phyloP scores from a whole-genome alignment of 2,797 vertebrate species.

The Hylomyscus alleni region DNA sequence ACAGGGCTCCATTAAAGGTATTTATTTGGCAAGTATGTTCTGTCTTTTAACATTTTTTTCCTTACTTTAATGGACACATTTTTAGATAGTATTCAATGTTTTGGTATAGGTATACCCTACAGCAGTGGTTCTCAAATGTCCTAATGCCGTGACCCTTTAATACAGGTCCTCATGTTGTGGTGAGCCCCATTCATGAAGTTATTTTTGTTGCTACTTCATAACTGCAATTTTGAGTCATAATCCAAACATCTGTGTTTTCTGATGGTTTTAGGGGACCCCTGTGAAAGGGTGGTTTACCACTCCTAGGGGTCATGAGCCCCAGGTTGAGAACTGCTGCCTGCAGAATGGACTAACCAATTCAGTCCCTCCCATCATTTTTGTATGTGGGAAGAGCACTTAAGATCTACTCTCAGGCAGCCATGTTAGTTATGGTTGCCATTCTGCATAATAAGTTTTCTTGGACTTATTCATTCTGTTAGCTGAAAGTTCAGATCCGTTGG shows the following conservation, averaged over 20 bases:
- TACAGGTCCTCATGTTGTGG: neutral
- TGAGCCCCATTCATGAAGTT: neutral
- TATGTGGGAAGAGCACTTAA: neutral
- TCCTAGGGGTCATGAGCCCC: neutral
- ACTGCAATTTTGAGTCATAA: neutral
- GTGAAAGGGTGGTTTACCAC: neutral
- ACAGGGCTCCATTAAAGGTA: neutral
- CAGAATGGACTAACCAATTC: neutral
- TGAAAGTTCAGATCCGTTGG: neutral
- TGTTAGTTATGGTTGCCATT: neutral
- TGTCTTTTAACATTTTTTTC: neutral
- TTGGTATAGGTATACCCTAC: neutral
- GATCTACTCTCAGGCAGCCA: neutral
- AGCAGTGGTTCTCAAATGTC: neutral
- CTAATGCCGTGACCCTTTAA: neutral
- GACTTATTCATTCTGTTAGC: neutral
- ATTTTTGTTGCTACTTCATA: neutral
- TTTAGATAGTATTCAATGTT: neutral
- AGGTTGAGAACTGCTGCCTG: neutral
- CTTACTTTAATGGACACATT: neutral
- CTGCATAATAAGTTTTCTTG: neutral
- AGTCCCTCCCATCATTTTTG: neutral
- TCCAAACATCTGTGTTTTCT: neutral
- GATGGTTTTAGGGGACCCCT: neutral
- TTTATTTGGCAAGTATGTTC: constrained; percentile 17